phyloP scores from a whole-genome alignment of 2,888 invertebrate species.

The Strigamia crassipes region DNA sequence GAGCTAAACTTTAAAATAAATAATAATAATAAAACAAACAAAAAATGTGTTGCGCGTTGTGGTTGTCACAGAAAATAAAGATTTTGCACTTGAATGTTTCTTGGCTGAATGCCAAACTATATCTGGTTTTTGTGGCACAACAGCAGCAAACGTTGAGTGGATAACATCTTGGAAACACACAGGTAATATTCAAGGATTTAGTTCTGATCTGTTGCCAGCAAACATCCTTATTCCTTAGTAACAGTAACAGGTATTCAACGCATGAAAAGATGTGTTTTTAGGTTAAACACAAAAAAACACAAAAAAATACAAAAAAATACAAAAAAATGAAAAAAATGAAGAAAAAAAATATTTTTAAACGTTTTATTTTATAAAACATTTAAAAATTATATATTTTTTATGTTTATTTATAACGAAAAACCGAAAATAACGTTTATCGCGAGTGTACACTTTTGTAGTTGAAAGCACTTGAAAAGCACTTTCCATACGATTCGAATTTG shows the following conservation, averaged over 20 bases:
- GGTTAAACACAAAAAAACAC: not conserved
- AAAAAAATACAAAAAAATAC: not conserved
- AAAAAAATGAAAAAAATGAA: too few species aligned
- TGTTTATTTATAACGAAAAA: not conserved
- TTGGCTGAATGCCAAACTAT: not conserved
- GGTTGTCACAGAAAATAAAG: slow-evolving; percentile 1
- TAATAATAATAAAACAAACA: not conserved
- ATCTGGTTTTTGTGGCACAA: slow-evolving; percentile 21
- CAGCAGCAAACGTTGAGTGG: slow-evolving; percentile 21
- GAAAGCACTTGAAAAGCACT: not conserved
- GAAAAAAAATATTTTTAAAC: too few species aligned
- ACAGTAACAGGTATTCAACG: too few species aligned
- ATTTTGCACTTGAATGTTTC: slow-evolving; percentile 14
- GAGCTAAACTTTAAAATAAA: too few species aligned
- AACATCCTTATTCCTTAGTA: not conserved
- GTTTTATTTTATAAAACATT: not conserved
- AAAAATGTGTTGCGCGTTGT: not conserved
- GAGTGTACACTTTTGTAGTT: not conserved
- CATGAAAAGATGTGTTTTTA: not conserved
- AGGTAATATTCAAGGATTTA: slow-evolving; percentile 16
- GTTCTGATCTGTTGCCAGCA: not conserved
- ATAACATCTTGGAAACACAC: not conserved
- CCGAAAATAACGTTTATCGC: not conserved
- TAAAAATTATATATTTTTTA: not conserved
- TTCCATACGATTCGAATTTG: not conserved